Percentiles rank a stretch among this genome's conserved stretches.
phyloP scores from a whole-genome alignment of 2,113 vertebrate genomes.

The Psilopsiagon aurifrons region DNA sequence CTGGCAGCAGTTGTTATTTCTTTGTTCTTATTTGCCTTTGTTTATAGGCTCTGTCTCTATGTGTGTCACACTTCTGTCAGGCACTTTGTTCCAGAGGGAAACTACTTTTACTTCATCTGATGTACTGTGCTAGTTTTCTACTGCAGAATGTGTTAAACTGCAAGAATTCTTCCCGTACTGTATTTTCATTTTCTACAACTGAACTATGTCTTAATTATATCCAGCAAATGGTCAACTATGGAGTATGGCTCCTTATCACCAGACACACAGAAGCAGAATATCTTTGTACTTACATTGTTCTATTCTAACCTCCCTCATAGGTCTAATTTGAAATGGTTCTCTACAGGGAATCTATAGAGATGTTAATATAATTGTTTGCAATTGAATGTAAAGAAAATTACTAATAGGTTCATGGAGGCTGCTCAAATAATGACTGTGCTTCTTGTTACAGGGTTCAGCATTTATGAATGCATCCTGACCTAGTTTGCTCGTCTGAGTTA shows the following conservation, averaged over 20 bases:
- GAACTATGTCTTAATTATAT: conserved; percentile 17
- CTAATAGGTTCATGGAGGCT: neutral
- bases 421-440: neutral
- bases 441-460: neutral
- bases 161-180: neutral
- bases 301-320: neutral
- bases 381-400: conserved; percentile 11
- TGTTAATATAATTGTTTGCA: neutral
- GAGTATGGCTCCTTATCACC: conserved; percentile 19
- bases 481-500: neutral
- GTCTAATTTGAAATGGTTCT: conserved; percentile 1
- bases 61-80: neutral
- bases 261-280: conserved; percentile 2
- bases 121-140: neutral
- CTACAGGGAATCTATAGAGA: neutral
- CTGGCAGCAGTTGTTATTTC: neutral
- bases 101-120: neutral
- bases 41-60: neutral
- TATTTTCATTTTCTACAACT: neutral
- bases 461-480: neutral
- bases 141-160: neutral
- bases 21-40: conserved; percentile 20
- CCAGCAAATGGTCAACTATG: neutral
- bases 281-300: neutral
- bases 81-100: neutral